phyloP scores from a whole-genome alignment of 2,113 vertebrate species.

The Hyperopisus bebe region DNA sequence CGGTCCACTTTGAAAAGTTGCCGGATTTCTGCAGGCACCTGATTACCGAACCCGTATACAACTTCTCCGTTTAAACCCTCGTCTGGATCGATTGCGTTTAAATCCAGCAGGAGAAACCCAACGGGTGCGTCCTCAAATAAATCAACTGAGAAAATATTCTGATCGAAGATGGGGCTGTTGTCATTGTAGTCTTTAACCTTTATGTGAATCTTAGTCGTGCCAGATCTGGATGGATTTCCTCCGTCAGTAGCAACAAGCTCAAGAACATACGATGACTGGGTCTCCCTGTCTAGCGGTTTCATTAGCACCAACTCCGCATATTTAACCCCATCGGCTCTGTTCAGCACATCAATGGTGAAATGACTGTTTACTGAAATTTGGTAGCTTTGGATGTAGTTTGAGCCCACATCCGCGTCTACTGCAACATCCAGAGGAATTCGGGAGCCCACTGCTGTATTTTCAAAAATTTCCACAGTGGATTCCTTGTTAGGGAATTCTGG shows the following conservation, averaged over 20 bases:
- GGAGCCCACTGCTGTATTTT: constrained; percentile 83
- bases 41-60: constrained; percentile 79
- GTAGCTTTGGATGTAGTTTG: constrained; percentile 87
- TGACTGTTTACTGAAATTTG: constrained; percentile 86
- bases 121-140: constrained; percentile 78
- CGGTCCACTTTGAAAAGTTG: constrained; percentile 83
- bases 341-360: constrained; percentile 86
- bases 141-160: constrained; percentile 74
- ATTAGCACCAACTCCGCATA: constrained; percentile 88
- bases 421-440: constrained; percentile 85
- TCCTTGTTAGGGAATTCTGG: constrained; percentile 80
- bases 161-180: constrained; percentile 85
- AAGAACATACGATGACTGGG: constrained; percentile 74
- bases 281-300: constrained; percentile 86
- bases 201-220: constrained; percentile 75
- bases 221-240: constrained; percentile 76
- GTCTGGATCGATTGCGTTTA: constrained; percentile 82
- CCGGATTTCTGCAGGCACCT: constrained; percentile 74
- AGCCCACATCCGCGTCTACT: constrained; percentile 80
- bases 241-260: constrained; percentile 87
- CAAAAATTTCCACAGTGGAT: constrained; percentile 79
- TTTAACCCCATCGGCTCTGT: constrained; percentile 85
- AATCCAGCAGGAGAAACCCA: constrained; percentile 75
- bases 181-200: constrained; percentile 92
- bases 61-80: constrained; percentile 89